A percentile compares a stretch with the other conserved stretches of the same genome.
Conservation (phyloP, 2,888 invertebrate genomes). For the Patella pellucida region DNA sequence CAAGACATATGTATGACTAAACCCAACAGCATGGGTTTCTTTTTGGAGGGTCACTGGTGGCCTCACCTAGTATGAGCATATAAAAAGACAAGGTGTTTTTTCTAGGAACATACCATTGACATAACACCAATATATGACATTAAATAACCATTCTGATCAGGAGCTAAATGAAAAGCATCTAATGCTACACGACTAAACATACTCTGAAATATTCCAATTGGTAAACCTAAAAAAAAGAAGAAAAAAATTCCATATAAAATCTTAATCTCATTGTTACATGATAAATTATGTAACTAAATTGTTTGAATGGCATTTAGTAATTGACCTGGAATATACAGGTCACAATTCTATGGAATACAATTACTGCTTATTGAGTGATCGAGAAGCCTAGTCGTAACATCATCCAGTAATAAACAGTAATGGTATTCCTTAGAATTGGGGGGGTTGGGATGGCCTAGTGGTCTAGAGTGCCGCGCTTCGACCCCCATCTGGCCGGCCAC, state of each 20-base stretch:
- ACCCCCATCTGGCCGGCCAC: too few relatives aligned
- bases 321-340: too few relatives aligned
- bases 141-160: constrained; percentile 66
- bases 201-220: constrained; percentile 66
- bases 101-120: constrained; percentile 56
- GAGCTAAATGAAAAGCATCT: constrained; percentile 59
- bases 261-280: neutral
- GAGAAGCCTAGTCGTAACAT: neutral
- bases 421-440: too few relatives aligned
- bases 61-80: too few relatives aligned
- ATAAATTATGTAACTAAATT: neutral
- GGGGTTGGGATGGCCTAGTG: too few relatives aligned
- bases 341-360: too few relatives aligned
- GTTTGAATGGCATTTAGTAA: too few relatives aligned
- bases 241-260: constrained; percentile 6
- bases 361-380: neutral
- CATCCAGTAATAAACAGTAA: too few relatives aligned
- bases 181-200: constrained; percentile 67
- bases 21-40: too few relatives aligned
- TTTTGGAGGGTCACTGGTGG: too few relatives aligned
- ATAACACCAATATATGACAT: constrained; percentile 66
- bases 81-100: neutral
- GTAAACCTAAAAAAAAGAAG: constrained; percentile 52
- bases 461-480: too few relatives aligned
- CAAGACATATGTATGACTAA: too few relatives aligned